Percentiles rank a stretch among this genome's conserved stretches.
These are phyloP conservation scores for Bagarius yarrelli DNA, from an alignment of 2,113 vertebrate genomes.

Conservation along the genomic window DNA sequence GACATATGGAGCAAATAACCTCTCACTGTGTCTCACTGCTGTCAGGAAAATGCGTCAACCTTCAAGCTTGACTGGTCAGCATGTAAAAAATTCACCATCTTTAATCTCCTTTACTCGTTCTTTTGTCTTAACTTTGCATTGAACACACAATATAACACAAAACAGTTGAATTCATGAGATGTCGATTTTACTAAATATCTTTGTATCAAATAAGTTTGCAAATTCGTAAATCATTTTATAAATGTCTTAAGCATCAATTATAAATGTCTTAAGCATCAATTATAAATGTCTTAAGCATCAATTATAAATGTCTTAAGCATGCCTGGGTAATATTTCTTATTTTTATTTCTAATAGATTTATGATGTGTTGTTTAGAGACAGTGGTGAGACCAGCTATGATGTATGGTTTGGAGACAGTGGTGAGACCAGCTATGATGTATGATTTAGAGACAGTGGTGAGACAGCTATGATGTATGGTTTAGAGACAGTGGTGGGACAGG, in stretches of 20 bases:
- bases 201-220: not conserved
- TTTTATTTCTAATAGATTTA: not conserved
- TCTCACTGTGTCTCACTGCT: not conserved
- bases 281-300: not conserved
- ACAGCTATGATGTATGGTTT: too few relatives aligned
- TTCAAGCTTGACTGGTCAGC: constrained; percentile 9
- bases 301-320: not conserved
- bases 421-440: too few relatives aligned
- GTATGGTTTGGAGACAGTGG: too few relatives aligned
- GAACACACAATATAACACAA: not conserved
- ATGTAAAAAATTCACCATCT: not conserved
- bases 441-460: too few relatives aligned
- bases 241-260: not conserved
- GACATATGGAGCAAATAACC: not conserved
- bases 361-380: too few relatives aligned
- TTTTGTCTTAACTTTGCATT: not conserved
- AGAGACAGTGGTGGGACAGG: too few relatives aligned
- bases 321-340: not conserved
- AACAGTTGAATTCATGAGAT: not conserved
- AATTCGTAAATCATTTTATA: not conserved
- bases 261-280: not conserved
- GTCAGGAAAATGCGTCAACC: not conserved
- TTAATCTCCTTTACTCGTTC: not conserved
- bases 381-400: too few relatives aligned
- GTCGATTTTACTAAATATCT: not conserved